A percentile compares a stretch with the other conserved stretches of the same genome.
phyloP scores from a whole-genome alignment of 37 sponge, comb jelly and placozoan genomes.

The Crambe crambe region DNA sequence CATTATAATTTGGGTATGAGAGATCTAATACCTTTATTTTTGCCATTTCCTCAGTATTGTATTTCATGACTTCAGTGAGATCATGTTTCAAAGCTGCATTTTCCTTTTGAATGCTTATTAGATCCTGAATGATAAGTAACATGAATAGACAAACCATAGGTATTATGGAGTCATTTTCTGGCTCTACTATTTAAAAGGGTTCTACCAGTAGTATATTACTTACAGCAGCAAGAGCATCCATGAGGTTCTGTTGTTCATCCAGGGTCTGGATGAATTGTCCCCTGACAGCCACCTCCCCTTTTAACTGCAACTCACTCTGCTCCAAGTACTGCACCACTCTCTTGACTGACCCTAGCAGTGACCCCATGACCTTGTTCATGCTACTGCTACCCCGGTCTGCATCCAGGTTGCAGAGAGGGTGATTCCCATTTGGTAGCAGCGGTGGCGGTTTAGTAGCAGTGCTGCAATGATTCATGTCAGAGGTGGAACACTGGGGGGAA shows the following conservation, averaged over 20 bases:
- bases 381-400: conserved; percentile 23
- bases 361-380: too few relatives aligned
- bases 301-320: conserved; percentile 64
- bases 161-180: too few relatives aligned
- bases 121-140: conserved; percentile 27
- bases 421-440: too few relatives aligned
- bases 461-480: neutral
- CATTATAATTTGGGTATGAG: neutral
- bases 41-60: conserved; percentile 12
- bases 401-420: too few relatives aligned
- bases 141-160: too few relatives aligned
- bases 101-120: conserved; percentile 41
- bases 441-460: too few relatives aligned
- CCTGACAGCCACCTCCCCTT: conserved; percentile 48
- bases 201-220: neutral
- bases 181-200: too few relatives aligned
- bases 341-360: conserved; percentile 36
- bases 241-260: conserved; percentile 68
- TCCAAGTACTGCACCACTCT: conserved; percentile 46
- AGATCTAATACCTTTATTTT: conserved; percentile 27
- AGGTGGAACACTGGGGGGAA: neutral
- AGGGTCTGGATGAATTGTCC: conserved; percentile 53
- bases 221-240: conserved; percentile 62
- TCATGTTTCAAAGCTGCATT: conserved; percentile 24
- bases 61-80: neutral